Evolutionary conservation across 2,888 invertebrate genomes (phyloP).

Genomic region (Pseudanteris insignis): DNA sequence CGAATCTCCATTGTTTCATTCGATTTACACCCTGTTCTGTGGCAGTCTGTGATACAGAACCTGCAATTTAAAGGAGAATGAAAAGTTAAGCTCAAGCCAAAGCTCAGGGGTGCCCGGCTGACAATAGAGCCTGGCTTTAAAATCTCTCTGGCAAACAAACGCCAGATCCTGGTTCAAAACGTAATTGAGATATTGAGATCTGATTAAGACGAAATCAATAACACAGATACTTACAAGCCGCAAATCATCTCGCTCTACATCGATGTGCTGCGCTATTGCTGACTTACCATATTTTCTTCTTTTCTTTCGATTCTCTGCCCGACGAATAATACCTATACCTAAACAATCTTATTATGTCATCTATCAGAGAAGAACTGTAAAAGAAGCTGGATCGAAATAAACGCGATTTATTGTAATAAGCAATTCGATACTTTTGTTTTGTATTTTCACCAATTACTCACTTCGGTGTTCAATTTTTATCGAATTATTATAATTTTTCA

Average conservation of each 20-base stretch:
- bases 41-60: constrained; percentile 56
- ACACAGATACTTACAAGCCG: constrained; percentile 47
- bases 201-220: constrained; percentile 67
- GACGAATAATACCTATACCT: constrained; percentile 22
- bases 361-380: constrained; percentile 14
- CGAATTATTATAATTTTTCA: too few species aligned
- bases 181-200: constrained; percentile 67
- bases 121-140: constrained; percentile 62
- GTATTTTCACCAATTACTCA: too few species aligned
- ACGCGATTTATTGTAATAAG: constrained; percentile 20
- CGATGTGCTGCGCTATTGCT: constrained; percentile 23
- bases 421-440: constrained; percentile 9
- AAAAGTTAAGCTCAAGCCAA: constrained; percentile 64
- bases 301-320: constrained; percentile 12
- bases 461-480: too few species aligned
- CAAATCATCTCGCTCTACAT: constrained; percentile 30
- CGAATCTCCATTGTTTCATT: constrained; percentile 61
- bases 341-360: constrained; percentile 34
- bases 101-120: constrained; percentile 63
- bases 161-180: constrained; percentile 60
- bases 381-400: constrained; percentile 10
- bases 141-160: constrained; percentile 66
- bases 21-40: constrained; percentile 61
- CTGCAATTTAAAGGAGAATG: constrained; percentile 66
- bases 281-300: constrained; percentile 29